phyloP scores from a whole-genome alignment of 1,140 invertebrate genomes.

The Lethrus apterus region DNA sequence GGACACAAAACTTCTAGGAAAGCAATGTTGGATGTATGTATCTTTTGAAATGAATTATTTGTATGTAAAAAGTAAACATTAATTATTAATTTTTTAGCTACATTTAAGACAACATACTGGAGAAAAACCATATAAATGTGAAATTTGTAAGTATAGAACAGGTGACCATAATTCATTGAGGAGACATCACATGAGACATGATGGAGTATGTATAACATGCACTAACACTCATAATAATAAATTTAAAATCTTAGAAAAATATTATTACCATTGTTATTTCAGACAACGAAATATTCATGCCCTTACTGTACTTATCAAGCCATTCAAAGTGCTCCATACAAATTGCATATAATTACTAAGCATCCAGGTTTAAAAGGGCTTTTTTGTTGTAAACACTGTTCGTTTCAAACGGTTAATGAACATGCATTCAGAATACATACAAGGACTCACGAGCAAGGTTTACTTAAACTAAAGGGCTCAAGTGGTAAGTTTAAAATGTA shows the following conservation, averaged over 20 bases:
- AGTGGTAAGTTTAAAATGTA: too few relatives aligned
- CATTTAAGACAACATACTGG: constrained; percentile 65
- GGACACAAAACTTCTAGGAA: constrained; percentile 63
- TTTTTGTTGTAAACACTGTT: constrained; percentile 51
- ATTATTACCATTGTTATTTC: constrained; percentile 15
- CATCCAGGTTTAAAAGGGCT: constrained; percentile 53
- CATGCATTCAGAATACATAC: constrained; percentile 49
- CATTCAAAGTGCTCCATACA: constrained; percentile 60
- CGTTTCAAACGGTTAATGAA: constrained; percentile 54
- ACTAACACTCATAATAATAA: too few relatives aligned
- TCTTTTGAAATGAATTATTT: constrained; percentile 2
- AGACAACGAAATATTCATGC: constrained; percentile 50
- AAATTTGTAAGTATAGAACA: constrained; percentile 57
- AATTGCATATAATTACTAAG: constrained; percentile 56
- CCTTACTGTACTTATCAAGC: constrained; percentile 60
- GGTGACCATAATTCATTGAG: constrained; percentile 66
- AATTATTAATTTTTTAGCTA: constrained; percentile 25
- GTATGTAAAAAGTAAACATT: constrained; percentile 3
- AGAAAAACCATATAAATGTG: constrained; percentile 67
- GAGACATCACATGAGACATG: constrained; percentile 68
- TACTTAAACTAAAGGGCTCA: too few relatives aligned
- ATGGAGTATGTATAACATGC: constrained; percentile 53
- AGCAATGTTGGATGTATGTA: constrained; percentile 55
- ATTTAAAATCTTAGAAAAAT: too few relatives aligned
- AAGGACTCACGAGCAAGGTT: constrained; percentile 50